Evolutionary conservation across 2,113 vertebrate species (phyloP), one percentile per base, ranked within the genome.

Genomic region (Microtus ochrogaster): DNA sequence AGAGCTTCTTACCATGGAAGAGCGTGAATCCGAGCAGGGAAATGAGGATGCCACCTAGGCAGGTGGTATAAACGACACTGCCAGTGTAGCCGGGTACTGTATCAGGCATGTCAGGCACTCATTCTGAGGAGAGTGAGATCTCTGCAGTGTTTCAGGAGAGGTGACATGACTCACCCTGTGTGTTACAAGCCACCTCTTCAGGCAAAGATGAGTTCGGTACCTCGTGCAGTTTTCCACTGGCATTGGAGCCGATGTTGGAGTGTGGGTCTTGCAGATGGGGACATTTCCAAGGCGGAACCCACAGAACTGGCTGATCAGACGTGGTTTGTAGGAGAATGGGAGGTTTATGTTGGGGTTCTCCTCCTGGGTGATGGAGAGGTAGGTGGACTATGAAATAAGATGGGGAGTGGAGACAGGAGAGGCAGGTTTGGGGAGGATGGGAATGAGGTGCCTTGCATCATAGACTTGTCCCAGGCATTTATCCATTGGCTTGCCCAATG

Each of bases 391-490:
- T 85, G 79, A 24, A 82, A 66, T 14, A 44, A 68, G 52, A 26
- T 81, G n/a, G 77, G 74, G 92, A 49, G 74, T 95, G 36, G 72
- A 93, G 76, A 92, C 83, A 28, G 91, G 90, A 93, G 93, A 78
- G 91, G 93, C 94, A 89, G 79, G 92, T 92, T 93, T 76, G 41
- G 16, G 84, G 68, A 55, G 26, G 83, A 86, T 36, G 83, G 85
- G 36, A 61, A 47, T n/a, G 61, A 55, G 30, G 65, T 84, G 52
- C 28, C 11, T 83, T 94, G n/a, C 63, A 52, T 77, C 70, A 2
- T 66, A 24, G 24, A 26, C 58, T 74, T 41, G 11, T 73, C 10
- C 72, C 21, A 8, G 81, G 24, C 89, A 36, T 28, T 39, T 10
- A 30, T 81, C 44, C 21, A 3, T 4, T 55, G 86, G 65, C 84